Evolutionary conservation across 2,888 invertebrate genomes (phyloP), one percentile per base, ranked within the genome.

Genomic region (Lamproptera curius): DNA sequence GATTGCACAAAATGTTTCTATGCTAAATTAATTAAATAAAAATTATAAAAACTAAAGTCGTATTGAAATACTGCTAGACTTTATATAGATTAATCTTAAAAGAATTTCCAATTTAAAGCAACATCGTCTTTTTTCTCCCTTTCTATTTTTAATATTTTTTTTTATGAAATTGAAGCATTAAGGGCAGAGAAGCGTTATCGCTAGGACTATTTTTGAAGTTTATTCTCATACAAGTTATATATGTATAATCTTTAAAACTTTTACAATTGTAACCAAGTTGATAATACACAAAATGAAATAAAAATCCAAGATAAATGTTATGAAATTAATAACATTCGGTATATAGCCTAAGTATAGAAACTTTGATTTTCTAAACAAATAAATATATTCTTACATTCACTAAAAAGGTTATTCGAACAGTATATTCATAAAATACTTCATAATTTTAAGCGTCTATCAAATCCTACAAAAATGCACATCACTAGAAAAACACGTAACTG

Each of bases 31-130:
- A 40, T 6, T 33, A 39, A 46, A 17, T 10, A 10, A 8, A 39
- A 34, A 11, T n/a, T 33, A 17, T 20, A 14, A 17, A 33, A 28
- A 38, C 26, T 35, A 46, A 40, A 35, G 20, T 46, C 46, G 3
- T 16, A 17, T 34, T n/a, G 16, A 34, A 46, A 46, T 46, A 46
- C 40, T 46, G 46, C 16, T 35, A 28, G 14, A 31, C n/a, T 31
- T 10, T 6, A 31, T 11, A 31, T 3, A 31, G 31, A 31, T 11
- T 2, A 31, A 31, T n/a, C 11, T 2, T 2, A 11, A 31, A 5
- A 31, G 5, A 31, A 1, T 31, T n/a, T 31, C n/a, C 31, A n/a
- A 2, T 11, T 31, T 11, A 31, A 31, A 11, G 13, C 31, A 31
- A 31, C 11, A 31, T 11, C 31, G n/a, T n/a, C n/a, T n/a, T n/a